phyloP scores from a whole-genome alignment of 2,113 vertebrate genomes.

The Emydocephalus ijimae region DNA sequence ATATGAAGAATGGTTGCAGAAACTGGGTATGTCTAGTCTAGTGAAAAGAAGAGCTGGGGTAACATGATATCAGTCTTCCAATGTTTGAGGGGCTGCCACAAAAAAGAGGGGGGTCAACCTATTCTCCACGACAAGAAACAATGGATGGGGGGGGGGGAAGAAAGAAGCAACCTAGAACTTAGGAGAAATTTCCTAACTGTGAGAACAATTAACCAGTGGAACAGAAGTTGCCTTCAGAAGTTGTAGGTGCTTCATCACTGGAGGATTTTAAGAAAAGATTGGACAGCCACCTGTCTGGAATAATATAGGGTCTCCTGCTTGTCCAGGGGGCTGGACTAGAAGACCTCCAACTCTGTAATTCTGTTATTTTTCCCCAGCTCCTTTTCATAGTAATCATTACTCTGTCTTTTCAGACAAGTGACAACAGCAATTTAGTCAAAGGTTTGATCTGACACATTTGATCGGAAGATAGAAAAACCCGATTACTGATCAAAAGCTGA shows the following conservation, averaged over 20 bases:
- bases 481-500: slow-evolving; percentile 61
- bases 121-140: background rate
- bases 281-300: background rate
- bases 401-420: slow-evolving; percentile 71
- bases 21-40: background rate
- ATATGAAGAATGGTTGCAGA: background rate
- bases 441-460: slow-evolving; percentile 62
- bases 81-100: background rate
- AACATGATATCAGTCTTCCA: background rate
- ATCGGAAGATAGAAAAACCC: slow-evolving; percentile 68
- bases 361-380: background rate
- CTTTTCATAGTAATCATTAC: slow-evolving; percentile 56
- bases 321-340: background rate
- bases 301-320: background rate
- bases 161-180: background rate
- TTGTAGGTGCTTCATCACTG: background rate
- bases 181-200: background rate
- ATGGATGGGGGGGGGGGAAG: background rate
- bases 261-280: background rate
- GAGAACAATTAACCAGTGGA: background rate
- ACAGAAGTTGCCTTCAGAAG: background rate
- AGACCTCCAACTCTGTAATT: background rate
- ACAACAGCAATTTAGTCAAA: slow-evolving; percentile 75
- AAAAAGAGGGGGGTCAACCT: background rate
- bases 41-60: background rate